phyloP scores from a whole-genome alignment of 1,140 invertebrate species.

The Zaprionus capensis region DNA sequence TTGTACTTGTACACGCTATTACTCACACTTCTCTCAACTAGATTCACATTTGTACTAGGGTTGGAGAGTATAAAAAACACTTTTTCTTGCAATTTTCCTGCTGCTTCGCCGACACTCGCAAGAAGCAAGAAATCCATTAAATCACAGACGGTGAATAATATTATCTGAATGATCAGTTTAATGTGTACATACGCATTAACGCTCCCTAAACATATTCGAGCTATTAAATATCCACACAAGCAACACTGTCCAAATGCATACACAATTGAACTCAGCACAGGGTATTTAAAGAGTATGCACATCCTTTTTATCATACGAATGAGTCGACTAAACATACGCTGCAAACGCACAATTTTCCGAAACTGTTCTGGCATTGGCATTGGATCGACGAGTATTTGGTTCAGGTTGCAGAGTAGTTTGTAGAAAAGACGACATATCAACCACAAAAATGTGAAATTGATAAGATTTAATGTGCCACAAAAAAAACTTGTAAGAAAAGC shows the following conservation, averaged over 20 bases:
- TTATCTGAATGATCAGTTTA: neutral
- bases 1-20: no score
- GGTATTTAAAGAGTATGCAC: constrained; percentile 11
- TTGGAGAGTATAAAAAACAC: neutral
- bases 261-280: neutral
- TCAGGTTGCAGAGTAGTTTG: neutral
- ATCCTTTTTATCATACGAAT: neutral
- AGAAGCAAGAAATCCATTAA: neutral
- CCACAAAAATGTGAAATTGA: neutral
- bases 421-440: neutral
- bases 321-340: constrained; percentile 12
- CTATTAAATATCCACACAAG: neutral
- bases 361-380: constrained; percentile 6
- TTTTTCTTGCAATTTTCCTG: neutral
- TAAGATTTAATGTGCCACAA: neutral
- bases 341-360: neutral
- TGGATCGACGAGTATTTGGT: neutral
- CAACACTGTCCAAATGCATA: neutral
- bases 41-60: neutral
- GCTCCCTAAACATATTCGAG: neutral
- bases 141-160: neutral
- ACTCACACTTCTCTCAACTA: constrained; percentile 47
- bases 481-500: neutral
- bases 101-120: neutral
- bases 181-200: neutral